Base-by-base conservation (phyloP, 2,888 invertebrate species). In the Sphinx pinastri region DNA sequence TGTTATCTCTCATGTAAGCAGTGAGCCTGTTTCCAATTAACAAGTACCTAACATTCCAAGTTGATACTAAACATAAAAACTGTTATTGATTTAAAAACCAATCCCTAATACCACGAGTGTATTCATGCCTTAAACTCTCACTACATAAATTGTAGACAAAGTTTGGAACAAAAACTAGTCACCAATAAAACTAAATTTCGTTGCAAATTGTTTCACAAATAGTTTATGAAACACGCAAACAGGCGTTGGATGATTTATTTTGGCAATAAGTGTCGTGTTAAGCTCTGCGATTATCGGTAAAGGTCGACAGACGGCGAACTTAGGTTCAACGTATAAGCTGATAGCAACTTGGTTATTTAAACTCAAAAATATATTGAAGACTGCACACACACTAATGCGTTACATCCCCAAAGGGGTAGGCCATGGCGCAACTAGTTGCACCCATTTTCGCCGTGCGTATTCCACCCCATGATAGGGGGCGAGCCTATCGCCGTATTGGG, bases 221-320 rank as follows among this genome's bases (percentile, higher is more conserved):
- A 84, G 81, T 81, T 83, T 82, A 83, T 79, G 84, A 83, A 83
- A 81, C 79, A 83, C 81, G 79, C 79, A 81, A 76, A 81, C 76
- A 77, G 79, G 77, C 73, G 73, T 71, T 78, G 79, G 83, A 89
- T 90, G 91, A 92, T 91, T 91, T 91, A 91, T 91, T 88, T 89
- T 81, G 84, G 89, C 87, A 92, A 92, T 91, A 91, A 91, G 90
- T 87, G 91, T 89, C 90, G 87, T 90, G 90, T 90, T 89, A 86
- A 86, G 84, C 85, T 83, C 76, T 79, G 79, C 88, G 84, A 87
- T 90, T 90, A 90, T 88, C 84, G 88, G 83, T 77, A 73, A 70
- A 77, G 78, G 77, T 76, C 79, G 77, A 78, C 83, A 38, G 52
- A 59, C 69, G 52, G 31, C 60, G 19, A n/a, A 38, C 31, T 52